Base-by-base conservation (phyloP, 2,113 vertebrate species). In the Burhinus bistriatus region DNA sequence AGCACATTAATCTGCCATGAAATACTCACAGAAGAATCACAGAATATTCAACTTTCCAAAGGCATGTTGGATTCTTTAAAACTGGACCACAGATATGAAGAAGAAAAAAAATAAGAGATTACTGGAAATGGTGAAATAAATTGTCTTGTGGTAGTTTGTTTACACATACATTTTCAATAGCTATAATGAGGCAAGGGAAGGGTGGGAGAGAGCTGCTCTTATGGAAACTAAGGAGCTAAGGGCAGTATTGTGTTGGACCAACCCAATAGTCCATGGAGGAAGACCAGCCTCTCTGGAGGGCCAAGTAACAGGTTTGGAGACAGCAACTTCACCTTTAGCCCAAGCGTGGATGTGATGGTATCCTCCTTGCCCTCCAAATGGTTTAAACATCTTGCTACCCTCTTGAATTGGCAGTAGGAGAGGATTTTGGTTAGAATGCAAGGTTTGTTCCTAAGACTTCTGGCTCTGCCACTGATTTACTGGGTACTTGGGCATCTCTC, bases 1-100 rank as follows among this genome's bases (percentile, higher is more conserved):
- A 97, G 92, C 69, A 94, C 88, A 95, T 96, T 54, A 81, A 94
- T 97, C 95, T 90, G 96, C 93, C 5, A 7, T 11, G 45, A 29
- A 54, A 83, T 42, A 85, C 66, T 66, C 66, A 9, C 0, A 47
- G 95, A 75, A 93, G 94, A 96, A 89, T 96, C 95, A 94, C 71
- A 71, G 64, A 71, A 68, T 19, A 19, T 55, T 78, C 92, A 64
- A 1, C 68, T 59, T 83, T 89, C 94, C 94, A 92, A 96, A 42
- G 20, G 70, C 54, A 26, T 16, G 1, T 32, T 68, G 89, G 64
- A 12, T 49, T 59, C 83, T 62, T 47, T 42, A 81, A 62, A 86
- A 69, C 68, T 79, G 83, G 72, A 59, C 79, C 45, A 58, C 65
- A 90, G 90, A 87, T 93, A 95, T 0, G 14, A 55, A 70, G 52